Conservation (phyloP, 1,140 invertebrate genomes). For the Subanguina moxae region DNA sequence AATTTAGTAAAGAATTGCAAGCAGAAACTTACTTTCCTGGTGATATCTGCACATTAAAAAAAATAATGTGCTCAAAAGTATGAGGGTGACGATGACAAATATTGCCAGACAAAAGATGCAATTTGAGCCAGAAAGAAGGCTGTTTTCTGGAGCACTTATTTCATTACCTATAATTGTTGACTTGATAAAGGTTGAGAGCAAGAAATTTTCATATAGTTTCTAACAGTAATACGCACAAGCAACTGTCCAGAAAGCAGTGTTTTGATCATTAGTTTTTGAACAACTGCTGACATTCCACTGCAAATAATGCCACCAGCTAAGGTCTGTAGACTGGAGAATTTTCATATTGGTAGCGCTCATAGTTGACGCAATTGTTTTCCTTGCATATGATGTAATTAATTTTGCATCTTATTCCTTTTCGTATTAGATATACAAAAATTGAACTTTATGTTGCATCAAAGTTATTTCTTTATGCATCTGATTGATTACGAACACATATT, state of each 20-base stretch:
- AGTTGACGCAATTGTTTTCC: no score
- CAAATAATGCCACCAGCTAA: conserved; percentile 50
- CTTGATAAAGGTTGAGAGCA: no score
- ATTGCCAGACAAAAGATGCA: conserved; percentile 36
- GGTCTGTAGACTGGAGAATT: conserved; percentile 22
- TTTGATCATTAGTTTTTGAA: conserved; percentile 35
- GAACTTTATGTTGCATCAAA: no score
- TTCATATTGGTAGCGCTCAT: no score
- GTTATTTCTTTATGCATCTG: no score
- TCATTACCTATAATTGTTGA: neutral
- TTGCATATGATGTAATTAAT: no score
- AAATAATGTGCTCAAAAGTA: conserved; percentile 11
- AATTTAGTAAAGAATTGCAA: neutral
- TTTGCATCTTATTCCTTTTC: no score
- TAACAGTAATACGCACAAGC: conserved; percentile 28
- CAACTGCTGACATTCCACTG: conserved; percentile 51
- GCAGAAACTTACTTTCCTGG: conserved; percentile 15
- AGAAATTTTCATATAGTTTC: no score
- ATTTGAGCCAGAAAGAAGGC: conserved; percentile 31
- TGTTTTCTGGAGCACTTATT: neutral
- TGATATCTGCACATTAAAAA: conserved; percentile 30
- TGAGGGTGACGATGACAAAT: no score
- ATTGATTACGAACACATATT: no score
- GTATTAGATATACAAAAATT: no score
- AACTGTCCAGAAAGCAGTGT: conserved; percentile 47